These are phyloP conservation scores for Phalacrocorax pelagicus DNA, from an alignment of 2,113 vertebrate species.

Conservation along the genomic window DNA sequence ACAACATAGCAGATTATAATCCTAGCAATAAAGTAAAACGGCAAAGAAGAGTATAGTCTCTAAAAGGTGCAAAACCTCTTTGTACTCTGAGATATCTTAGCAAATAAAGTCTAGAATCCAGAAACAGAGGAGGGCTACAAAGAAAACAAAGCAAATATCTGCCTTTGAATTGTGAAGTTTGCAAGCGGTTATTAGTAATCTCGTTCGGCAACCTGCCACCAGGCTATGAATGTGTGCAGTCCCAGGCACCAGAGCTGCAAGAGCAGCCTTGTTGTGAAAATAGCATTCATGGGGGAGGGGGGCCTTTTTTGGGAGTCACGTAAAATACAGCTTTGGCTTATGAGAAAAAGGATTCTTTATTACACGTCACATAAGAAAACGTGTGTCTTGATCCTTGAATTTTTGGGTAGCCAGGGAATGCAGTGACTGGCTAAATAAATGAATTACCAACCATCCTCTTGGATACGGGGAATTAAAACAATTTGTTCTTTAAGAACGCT, in stretches of 20 bases:
- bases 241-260: fast-evolving
- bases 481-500: fast-evolving
- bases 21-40: background rate
- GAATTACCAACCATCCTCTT: background rate
- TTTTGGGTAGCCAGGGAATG: background rate
- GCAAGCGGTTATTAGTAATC: no score
- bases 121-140: background rate
- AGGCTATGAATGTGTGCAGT: fast-evolving
- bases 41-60: background rate
- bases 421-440: background rate
- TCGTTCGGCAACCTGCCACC: background rate
- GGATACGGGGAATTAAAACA: background rate
- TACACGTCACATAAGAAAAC: fast-evolving
- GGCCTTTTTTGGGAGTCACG: background rate
- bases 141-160: background rate
- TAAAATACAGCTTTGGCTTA: background rate
- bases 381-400: fast-evolving
- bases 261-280: background rate
- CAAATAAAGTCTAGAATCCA: background rate
- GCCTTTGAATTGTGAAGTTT: background rate
- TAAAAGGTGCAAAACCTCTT: fast-evolving
- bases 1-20: background rate
- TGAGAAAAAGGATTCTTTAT: background rate
- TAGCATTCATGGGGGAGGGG: fast-evolving
- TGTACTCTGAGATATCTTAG: background rate